A percentile compares a stretch with the other conserved stretches of the same genome.
These are phyloP conservation scores for Synodontis membranacea DNA, from an alignment of 2,113 vertebrate genomes.

Conservation along the genomic window DNA sequence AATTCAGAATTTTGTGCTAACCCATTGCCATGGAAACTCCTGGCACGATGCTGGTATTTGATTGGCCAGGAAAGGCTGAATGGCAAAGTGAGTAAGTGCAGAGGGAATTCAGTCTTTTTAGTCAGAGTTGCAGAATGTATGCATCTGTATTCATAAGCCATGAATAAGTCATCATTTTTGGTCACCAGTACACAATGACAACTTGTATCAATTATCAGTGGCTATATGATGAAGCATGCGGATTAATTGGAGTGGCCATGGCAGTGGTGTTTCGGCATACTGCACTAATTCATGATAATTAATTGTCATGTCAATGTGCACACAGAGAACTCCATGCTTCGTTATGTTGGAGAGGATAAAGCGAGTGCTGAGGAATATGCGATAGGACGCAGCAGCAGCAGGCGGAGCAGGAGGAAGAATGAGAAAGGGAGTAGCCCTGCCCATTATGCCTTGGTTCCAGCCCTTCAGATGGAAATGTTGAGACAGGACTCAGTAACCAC, in stretches of 20 bases:
- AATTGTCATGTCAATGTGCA: slow-evolving; percentile 12
- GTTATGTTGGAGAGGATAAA: slow-evolving; percentile 93
- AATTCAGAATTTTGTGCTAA: slow-evolving; percentile 62
- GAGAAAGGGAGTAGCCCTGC: slow-evolving; percentile 89
- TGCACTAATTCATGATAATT: neutral
- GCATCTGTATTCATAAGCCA: slow-evolving; percentile 26
- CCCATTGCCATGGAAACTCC: slow-evolving; percentile 73
- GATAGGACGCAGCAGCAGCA: slow-evolving; percentile 87
- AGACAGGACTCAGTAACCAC: slow-evolving; percentile 87
- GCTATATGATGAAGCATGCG: neutral
- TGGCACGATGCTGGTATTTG: slow-evolving; percentile 60
- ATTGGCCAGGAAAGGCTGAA: slow-evolving; percentile 54
- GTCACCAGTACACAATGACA: neutral
- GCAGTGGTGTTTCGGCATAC: neutral
- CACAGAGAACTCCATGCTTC: slow-evolving; percentile 91
- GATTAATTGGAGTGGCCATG: neutral
- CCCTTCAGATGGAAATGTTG: slow-evolving; percentile 92
- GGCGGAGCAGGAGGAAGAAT: slow-evolving; percentile 89
- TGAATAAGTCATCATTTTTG: slow-evolving; percentile 11
- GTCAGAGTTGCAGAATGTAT: slow-evolving; percentile 31
- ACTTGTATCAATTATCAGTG: neutral
- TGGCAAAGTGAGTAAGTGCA: slow-evolving; percentile 62
- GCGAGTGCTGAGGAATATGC: slow-evolving; percentile 86
- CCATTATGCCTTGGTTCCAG: slow-evolving; percentile 88
- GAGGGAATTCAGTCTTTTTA: slow-evolving; percentile 40